Evolutionary conservation across 2,113 vertebrate genomes (phyloP), one percentile per base, ranked within the genome.

Genomic region (Lontra canadensis): DNA sequence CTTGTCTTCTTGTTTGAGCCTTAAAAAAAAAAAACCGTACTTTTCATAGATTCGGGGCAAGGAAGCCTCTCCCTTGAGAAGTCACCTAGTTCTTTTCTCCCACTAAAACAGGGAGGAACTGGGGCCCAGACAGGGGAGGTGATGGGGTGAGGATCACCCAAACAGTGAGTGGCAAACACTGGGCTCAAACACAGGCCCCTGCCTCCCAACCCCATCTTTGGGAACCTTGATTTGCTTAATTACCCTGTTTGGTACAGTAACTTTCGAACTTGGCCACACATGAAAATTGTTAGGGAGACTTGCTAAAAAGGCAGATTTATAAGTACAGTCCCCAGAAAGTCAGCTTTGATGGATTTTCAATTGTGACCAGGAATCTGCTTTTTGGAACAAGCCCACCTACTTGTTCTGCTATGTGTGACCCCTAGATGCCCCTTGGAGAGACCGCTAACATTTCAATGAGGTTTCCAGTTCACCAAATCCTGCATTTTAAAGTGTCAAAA

Each of bases 391-490:
- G 25, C 42, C 29, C 52, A 4, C 10, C 63, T 36, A 1, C 25
- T 1, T 13, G 21, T 63, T 15, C 52, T 83, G 23, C 15, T 14
- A 5, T 1, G 0, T 1, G 0, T 6, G 49, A 7, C 31, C 42
- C n/a, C 11, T 1, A 7, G 29, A n/a, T 7, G 4, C 18, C 42
- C 47, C 34, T 42, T 55, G 59, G n/a, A 29, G 55, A 88, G n/a
- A 9, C 1, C 15, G 1, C 23, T 8, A 44, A 79, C 36, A 63
- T 78, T 29, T 81, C 21, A 23, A 23, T 69, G 18, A 2, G 15
- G 42, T 93, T 94, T 65, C 71, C 17, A 21, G 8, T 57, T 81
- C 84, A 44, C 15, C 3, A 7, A 65, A 36, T 84, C 91, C 80
- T 65, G 71, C 29, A 3, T 82, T 82, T 92, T 93, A 92, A 84